phyloP scores from a whole-genome alignment of 2,797 vertebrate species.

The Toxotes lorentzi region DNA sequence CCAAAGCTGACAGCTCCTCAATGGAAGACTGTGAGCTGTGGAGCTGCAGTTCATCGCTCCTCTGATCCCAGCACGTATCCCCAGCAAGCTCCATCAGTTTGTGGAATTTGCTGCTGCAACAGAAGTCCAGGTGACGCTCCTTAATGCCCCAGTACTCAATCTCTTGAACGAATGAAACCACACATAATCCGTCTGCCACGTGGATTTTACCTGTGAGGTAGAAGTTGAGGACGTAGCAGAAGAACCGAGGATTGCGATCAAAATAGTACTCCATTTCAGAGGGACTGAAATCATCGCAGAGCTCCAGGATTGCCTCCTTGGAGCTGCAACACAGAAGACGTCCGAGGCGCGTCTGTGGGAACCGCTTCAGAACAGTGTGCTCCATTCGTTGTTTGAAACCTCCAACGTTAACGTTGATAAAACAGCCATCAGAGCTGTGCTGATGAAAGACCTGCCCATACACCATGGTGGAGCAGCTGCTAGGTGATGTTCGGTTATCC shows the following conservation, averaged over 20 bases:
- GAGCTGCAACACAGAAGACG: conserved; percentile 90
- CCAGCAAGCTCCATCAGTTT: conserved; percentile 88
- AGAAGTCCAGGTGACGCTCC: conserved; percentile 90
- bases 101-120: conserved; percentile 91
- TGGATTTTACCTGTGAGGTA: conserved; percentile 96
- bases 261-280: conserved; percentile 95
- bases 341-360: conserved; percentile 93
- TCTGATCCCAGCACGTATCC: conserved; percentile 87
- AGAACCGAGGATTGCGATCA: conserved; percentile 92
- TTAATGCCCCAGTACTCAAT: conserved; percentile 98
- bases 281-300: conserved; percentile 95
- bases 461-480: conserved; percentile 86
- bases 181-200: conserved; percentile 93
- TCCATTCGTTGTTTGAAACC: conserved; percentile 92
- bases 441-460: conserved; percentile 91
- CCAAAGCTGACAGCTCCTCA: conserved; percentile 87
- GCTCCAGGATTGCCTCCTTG: conserved; percentile 91
- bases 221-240: conserved; percentile 93
- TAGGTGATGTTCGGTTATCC: neutral
- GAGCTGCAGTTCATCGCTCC: conserved; percentile 81
- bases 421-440: conserved; percentile 85
- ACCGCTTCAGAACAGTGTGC: conserved; percentile 87
- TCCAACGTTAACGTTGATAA: conserved; percentile 92
- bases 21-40: conserved; percentile 86
- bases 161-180: conserved; percentile 95